Evolutionary conservation across 2,797 vertebrate species (phyloP).

Genomic region (Oreochromis grahami): DNA sequence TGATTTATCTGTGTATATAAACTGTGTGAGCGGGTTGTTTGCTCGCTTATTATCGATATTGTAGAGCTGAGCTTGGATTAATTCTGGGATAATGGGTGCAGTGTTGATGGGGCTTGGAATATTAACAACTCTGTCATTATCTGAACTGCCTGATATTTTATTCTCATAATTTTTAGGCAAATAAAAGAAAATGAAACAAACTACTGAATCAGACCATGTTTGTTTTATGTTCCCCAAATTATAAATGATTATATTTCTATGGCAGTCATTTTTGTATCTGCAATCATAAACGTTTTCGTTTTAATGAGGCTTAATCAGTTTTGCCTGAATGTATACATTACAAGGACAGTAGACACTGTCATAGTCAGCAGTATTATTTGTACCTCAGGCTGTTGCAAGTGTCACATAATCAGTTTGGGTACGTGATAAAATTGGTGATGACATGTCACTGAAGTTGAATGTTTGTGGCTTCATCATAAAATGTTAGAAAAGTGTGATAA

Average conservation of each 20-base stretch:
- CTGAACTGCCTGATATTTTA: background rate
- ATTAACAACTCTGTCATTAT: background rate
- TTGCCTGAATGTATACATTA: background rate
- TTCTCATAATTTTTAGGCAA: background rate
- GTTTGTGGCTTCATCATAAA: background rate
- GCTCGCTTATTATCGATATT: slow-evolving; percentile 41
- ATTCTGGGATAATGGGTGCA: slow-evolving; percentile 3
- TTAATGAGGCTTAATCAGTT: background rate
- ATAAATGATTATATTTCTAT: background rate
- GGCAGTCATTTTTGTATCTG: background rate
- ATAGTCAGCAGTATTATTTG: background rate
- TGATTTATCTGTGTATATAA: background rate
- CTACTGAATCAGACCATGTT: background rate
- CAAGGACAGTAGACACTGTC: rapidly evolving
- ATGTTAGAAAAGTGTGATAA: background rate
- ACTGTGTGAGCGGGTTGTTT: background rate
- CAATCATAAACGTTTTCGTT: background rate
- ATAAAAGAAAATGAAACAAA: background rate
- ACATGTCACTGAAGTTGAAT: background rate
- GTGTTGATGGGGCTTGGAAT: background rate
- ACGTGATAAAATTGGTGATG: background rate
- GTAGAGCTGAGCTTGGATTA: slow-evolving; percentile 23
- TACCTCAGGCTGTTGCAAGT: background rate
- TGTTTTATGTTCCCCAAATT: background rate
- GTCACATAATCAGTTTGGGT: background rate